Percentiles rank a stretch among this genome's conserved stretches.
Conservation (phyloP, 2,888 invertebrate genomes). For the Vandiemenella viatica region DNA sequence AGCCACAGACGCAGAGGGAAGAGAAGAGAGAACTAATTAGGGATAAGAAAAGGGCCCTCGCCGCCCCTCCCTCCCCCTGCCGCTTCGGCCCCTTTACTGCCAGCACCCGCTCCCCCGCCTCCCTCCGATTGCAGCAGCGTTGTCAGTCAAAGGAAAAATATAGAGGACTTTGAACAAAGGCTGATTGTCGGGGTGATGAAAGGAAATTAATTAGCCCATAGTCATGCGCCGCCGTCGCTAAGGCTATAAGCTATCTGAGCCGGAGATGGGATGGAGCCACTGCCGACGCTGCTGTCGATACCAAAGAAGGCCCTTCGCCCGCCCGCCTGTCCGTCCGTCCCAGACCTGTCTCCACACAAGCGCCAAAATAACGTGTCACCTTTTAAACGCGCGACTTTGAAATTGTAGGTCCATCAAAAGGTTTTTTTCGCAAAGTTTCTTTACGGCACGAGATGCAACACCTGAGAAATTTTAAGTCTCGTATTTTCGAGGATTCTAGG, state of each 20-base stretch:
- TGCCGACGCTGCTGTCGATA: neutral
- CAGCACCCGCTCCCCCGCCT: slow-evolving; percentile 14
- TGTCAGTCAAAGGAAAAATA: slow-evolving; percentile 24
- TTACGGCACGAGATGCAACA: too few species aligned
- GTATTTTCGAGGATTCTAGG: too few species aligned
- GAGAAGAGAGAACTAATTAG: slow-evolving; percentile 25
- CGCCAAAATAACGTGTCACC: too few species aligned
- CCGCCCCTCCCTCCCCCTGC: slow-evolving; percentile 20
- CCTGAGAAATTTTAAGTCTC: too few species aligned
- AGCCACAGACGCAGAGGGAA: slow-evolving; percentile 19
- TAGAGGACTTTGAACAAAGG: slow-evolving; percentile 17
- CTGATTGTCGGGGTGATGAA: slow-evolving; percentile 26
- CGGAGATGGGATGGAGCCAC: too few species aligned
- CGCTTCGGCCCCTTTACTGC: slow-evolving; percentile 1
- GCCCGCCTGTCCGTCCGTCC: neutral
- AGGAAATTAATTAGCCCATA: slow-evolving; percentile 26
- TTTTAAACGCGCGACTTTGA: too few species aligned
- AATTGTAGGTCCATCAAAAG: too few species aligned
- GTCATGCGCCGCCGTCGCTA: slow-evolving; percentile 4
- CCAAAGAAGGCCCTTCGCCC: neutral
- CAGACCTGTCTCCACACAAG: too few species aligned
- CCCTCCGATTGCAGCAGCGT: neutral
- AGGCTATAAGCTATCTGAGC: neutral
- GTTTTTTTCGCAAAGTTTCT: too few species aligned
- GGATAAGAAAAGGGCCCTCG: slow-evolving; percentile 25